Base-by-base conservation (phyloP, 2,888 invertebrate genomes). In the Dione vanillae region DNA sequence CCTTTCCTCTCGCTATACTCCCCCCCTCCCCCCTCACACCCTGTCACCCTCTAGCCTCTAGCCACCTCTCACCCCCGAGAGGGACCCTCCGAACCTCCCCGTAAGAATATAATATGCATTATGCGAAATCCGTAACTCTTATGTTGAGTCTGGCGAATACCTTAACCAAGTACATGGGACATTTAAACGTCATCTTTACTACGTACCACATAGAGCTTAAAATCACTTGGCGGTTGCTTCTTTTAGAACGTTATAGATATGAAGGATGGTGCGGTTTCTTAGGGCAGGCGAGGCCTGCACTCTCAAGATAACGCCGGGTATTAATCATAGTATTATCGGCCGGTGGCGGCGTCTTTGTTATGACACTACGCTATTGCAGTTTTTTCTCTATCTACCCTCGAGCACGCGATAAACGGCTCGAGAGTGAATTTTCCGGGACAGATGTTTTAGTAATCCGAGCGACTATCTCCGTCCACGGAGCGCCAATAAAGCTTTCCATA, bases 81-180 rank as follows among this genome's bases (percentile, higher is more conserved):
- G 27, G 65, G 73, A 73, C 78, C 78, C 78, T 77, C 73, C 66
- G 69, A 67, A 65, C 70, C 74, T 75, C 77, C 78, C 69, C 75
- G 79, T 83, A 78, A 85, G 87, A 90, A 92, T 92, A 92, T 92
- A 92, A 91, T 91, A 92, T 92, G 92, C 92, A 92, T 92, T 92
- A 92, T 92, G 92, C 92, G 92, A 92, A 92, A 92, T 92, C 91
- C 92, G 91, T 92, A 91, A 91, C 91, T 92, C 92, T 90, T 89
- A 87, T 88, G 88, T 86, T 82, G 84, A 85, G 82, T 85, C 86
- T 82, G 79, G 83, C 85, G 89, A 88, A 91, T 89, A 90, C 88
- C 91, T 91, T 86, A 85, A 84, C 82, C 82, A 78, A 74, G 65
- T 68, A 40, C 16, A 16, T 68, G 19, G n/a, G 27, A 5, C 58